Evolutionary conservation across 1,140 invertebrate genomes (phyloP).

Genomic region (Trichogramma pretiosum): DNA sequence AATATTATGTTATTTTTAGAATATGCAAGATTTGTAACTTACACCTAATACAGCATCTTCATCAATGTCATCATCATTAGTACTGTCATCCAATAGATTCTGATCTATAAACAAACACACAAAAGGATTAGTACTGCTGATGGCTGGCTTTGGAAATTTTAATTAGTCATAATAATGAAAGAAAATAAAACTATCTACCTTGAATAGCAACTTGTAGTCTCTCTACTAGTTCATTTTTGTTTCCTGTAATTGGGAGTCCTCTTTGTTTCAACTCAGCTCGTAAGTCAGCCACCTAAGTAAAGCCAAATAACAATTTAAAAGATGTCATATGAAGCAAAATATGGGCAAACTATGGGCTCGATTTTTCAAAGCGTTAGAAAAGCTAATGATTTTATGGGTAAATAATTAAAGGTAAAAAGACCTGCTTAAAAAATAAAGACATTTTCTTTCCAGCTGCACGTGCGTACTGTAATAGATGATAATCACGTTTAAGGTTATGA

Average conservation of each 20-base stretch:
- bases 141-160: no score
- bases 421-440: neutral
- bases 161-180: no score
- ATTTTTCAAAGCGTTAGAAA: no score
- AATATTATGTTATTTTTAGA: conserved; percentile 4
- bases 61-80: conserved; percentile 44
- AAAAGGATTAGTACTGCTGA: no score
- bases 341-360: no score
- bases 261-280: conserved; percentile 70
- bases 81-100: conserved; percentile 38
- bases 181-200: conserved; percentile 31
- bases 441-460: neutral
- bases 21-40: conserved; percentile 20
- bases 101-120: no score
- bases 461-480: neutral
- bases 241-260: conserved; percentile 63
- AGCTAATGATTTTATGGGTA: neutral
- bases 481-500: conserved; percentile 19
- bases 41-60: conserved; percentile 47
- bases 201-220: conserved; percentile 61
- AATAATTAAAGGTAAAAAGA: neutral
- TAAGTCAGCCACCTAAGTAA: conserved; percentile 51
- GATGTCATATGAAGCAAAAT: no score
- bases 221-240: conserved; percentile 71
- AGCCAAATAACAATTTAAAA: neutral